These are phyloP conservation scores for Mesaphorura yosii DNA, from an alignment of 1,140 invertebrate genomes.

Conservation along the genomic window DNA sequence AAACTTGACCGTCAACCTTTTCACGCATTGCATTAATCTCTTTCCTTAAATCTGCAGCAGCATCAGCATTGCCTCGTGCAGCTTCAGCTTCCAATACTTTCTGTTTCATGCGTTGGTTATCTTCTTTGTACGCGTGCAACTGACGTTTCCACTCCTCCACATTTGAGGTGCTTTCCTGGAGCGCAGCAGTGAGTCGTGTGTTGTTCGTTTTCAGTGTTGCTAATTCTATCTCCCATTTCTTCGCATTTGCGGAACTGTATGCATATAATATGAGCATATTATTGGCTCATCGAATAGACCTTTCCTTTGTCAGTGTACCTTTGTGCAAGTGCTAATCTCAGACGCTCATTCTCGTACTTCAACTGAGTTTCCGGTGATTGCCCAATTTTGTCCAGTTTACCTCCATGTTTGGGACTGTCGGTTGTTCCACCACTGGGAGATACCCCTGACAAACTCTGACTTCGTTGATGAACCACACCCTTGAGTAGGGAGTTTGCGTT, in stretches of 20 bases:
- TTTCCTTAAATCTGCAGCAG: constrained; percentile 43
- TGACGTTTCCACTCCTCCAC: constrained; percentile 98
- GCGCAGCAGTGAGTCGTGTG: constrained; percentile 77
- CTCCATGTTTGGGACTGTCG: constrained; percentile 31
- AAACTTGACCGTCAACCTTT: constrained; percentile 58
- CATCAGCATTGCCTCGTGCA: constrained; percentile 47
- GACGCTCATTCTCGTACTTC: constrained; percentile 92
- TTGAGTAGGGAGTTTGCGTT: constrained; percentile 29
- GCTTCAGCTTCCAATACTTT: constrained; percentile 60
- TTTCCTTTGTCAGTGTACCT: constrained; percentile 48
- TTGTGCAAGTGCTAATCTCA: constrained; percentile 89
- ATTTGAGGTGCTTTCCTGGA: constrained; percentile 94
- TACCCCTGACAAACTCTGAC: constrained; percentile 28
- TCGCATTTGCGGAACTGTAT: constrained; percentile 81
- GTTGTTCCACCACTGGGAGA: constrained; percentile 17
- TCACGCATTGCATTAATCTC: constrained; percentile 53
- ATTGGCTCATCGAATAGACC: not conserved
- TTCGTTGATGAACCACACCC: constrained; percentile 27
- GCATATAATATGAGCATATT: not conserved
- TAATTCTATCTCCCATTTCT: constrained; percentile 96
- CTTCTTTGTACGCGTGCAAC: constrained; percentile 87
- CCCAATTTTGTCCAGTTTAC: constrained; percentile 40
- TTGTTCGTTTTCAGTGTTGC: constrained; percentile 94
- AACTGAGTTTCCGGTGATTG: constrained; percentile 66
- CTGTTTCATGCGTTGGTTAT: constrained; percentile 77